Conservation (phyloP, 2,888 invertebrate species). For the Zygaena filipendulae region DNA sequence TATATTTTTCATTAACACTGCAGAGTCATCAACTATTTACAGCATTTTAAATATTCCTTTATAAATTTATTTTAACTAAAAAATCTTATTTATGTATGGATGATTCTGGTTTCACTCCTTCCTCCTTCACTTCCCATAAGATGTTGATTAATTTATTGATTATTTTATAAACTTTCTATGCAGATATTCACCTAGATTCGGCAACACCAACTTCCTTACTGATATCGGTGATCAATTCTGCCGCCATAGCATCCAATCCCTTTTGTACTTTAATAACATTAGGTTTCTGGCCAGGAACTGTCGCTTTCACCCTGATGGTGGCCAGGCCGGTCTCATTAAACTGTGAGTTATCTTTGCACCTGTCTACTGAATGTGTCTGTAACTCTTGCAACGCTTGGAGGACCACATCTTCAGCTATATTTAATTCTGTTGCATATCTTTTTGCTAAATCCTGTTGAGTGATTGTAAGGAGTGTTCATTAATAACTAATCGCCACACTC, state of each 20-base stretch:
- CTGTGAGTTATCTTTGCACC: slow-evolving; percentile 74
- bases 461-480: too few relatives aligned
- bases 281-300: slow-evolving; percentile 60
- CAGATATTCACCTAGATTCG: slow-evolving; percentile 44
- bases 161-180: too few relatives aligned
- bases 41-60: too few relatives aligned
- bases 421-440: slow-evolving; percentile 66
- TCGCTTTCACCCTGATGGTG: slow-evolving; percentile 75
- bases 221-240: slow-evolving; percentile 65
- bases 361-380: slow-evolving; percentile 76
- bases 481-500: too few relatives aligned
- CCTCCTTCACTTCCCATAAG: too few relatives aligned
- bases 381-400: slow-evolving; percentile 69
- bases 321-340: slow-evolving; percentile 79
- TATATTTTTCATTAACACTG: too few relatives aligned
- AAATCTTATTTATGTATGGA: too few relatives aligned
- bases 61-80: too few relatives aligned
- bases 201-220: slow-evolving; percentile 50
- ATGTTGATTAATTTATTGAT: too few relatives aligned
- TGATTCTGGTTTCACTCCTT: too few relatives aligned
- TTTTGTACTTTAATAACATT: slow-evolving; percentile 64
- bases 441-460: slow-evolving; percentile 75
- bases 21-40: too few relatives aligned
- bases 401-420: slow-evolving; percentile 59
- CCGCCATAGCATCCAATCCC: slow-evolving; percentile 59